A percentile compares a stretch with the other conserved stretches of the same genome.
Conservation (phyloP, 2,113 vertebrate genomes). For the Ibidorhyncha struthersii region DNA sequence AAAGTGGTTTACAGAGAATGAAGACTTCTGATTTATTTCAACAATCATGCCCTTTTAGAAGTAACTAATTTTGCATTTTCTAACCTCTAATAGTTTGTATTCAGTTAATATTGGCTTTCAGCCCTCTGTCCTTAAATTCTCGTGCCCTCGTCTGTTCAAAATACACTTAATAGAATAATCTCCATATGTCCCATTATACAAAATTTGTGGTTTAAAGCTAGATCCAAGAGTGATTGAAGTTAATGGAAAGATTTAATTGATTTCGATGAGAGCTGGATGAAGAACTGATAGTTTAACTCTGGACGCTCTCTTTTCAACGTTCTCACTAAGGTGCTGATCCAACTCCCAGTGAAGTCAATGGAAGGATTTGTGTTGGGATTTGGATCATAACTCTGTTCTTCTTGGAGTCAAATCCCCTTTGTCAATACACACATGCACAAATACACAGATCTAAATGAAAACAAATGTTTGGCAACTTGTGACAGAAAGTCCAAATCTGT, state of each 20-base stretch:
- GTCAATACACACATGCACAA: constrained; percentile 32
- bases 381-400: constrained; percentile 38
- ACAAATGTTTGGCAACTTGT: constrained; percentile 55
- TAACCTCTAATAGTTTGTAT: neutral
- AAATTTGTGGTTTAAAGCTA: neutral
- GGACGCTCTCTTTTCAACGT: neutral
- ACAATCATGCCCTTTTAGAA: neutral
- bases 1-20: neutral
- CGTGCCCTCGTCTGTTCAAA: neutral
- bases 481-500: constrained; percentile 58
- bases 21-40: constrained; percentile 5
- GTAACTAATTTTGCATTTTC: neutral
- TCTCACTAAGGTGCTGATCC: constrained; percentile 34
- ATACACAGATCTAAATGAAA: constrained; percentile 57
- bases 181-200: neutral
- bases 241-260: constrained; percentile 48
- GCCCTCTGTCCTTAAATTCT: neutral
- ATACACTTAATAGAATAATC: neutral
- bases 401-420: constrained; percentile 51
- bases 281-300: constrained; percentile 13
- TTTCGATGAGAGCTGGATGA: constrained; percentile 1
- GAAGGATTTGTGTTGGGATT: constrained; percentile 23
- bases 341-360: constrained; percentile 28
- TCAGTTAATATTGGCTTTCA: neutral
- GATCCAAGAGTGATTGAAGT: constrained; percentile 5